Evolutionary conservation across 2,797 vertebrate species (phyloP).

Genomic region (Neosilurus mollespiculum): DNA sequence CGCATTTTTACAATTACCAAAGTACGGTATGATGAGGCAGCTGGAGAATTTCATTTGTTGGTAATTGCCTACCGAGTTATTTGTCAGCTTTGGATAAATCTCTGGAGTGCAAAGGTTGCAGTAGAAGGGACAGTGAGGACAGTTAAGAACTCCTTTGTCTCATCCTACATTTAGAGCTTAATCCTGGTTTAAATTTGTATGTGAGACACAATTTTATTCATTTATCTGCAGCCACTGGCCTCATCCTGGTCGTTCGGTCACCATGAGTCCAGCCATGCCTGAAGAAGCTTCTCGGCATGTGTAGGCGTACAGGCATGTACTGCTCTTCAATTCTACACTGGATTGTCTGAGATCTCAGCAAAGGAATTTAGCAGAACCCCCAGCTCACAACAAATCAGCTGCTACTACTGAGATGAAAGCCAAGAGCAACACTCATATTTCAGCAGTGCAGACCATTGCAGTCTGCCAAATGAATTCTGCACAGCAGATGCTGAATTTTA

Average conservation of each 20-base stretch:
- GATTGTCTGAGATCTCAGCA: constrained; percentile 39
- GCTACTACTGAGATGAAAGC: constrained; percentile 48
- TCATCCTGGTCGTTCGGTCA: constrained; percentile 2
- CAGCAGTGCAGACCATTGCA: constrained; percentile 43
- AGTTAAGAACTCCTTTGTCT: neutral
- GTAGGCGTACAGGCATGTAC: constrained; percentile 37
- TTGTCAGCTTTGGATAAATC: constrained; percentile 40
- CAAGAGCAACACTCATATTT: constrained; percentile 53
- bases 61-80: constrained; percentile 68
- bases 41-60: constrained; percentile 64
- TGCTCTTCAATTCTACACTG: constrained; percentile 33
- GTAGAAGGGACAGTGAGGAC: constrained; percentile 34
- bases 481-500: constrained; percentile 30
- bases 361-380: constrained; percentile 50
- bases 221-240: neutral
- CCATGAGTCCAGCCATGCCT: constrained; percentile 22
- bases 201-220: neutral
- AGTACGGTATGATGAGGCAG: constrained; percentile 66
- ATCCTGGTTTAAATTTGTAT: neutral
- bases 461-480: constrained; percentile 45
- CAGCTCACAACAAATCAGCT: constrained; percentile 56
- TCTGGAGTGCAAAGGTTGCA: constrained; percentile 51
- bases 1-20: constrained; percentile 67
- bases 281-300: constrained; percentile 6
- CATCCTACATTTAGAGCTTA: neutral